phyloP scores from a whole-genome alignment of 37 sponge, comb jelly and placozoan species.

The Chondrilla cf. caribensis region DNA sequence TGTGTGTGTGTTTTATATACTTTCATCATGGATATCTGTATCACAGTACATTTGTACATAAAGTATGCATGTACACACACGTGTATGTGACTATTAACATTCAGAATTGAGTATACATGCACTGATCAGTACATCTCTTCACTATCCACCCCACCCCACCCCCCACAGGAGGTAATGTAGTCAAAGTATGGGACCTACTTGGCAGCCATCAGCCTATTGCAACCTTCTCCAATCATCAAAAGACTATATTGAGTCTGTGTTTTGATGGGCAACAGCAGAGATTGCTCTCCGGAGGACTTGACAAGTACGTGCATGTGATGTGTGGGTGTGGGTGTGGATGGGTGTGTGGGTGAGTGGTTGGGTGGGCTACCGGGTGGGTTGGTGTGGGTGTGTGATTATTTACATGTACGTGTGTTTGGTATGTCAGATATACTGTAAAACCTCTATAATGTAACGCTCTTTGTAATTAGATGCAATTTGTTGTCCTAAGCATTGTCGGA shows the following conservation, averaged over 20 bases:
- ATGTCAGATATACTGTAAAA: background rate
- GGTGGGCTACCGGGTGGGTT: too few species aligned
- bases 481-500: too few species aligned
- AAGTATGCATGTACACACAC: too few species aligned
- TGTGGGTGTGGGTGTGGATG: background rate
- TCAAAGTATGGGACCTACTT: constrained; percentile 93
- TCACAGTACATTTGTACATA: too few species aligned
- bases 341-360: background rate
- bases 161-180: constrained; percentile 57
- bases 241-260: constrained; percentile 84
- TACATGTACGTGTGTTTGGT: background rate
- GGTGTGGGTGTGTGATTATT: background rate
- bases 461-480: too few species aligned
- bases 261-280: constrained; percentile 71
- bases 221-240: constrained; percentile 93
- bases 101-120: too few species aligned
- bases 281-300: constrained; percentile 87
- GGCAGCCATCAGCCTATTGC: constrained; percentile 56
- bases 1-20: too few species aligned
- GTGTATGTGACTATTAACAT: too few species aligned
- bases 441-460: too few species aligned
- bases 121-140: too few species aligned
- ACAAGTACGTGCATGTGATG: constrained; percentile 67
- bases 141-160: background rate
- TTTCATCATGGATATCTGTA: too few species aligned